phyloP scores from a whole-genome alignment of 2,888 invertebrate genomes.

The Zygothrica quintamaculata region DNA sequence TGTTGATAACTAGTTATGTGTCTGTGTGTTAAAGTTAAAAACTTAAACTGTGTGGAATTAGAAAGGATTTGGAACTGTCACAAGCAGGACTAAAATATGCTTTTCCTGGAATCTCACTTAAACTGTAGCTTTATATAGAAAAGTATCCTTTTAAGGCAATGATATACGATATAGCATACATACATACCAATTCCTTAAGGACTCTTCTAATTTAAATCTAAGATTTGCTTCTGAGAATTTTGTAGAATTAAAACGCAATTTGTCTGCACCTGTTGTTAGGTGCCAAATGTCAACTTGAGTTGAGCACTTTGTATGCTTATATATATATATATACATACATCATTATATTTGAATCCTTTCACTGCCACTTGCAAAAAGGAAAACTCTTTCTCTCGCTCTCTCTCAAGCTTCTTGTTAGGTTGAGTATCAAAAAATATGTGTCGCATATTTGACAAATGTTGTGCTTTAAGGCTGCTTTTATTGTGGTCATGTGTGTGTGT shows the following conservation, averaged over 20 bases:
- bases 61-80: too few relatives aligned
- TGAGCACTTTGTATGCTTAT: conserved; percentile 7
- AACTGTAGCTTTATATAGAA: too few relatives aligned
- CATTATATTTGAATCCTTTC: conserved; percentile 43
- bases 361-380: conserved; percentile 1
- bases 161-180: too few relatives aligned
- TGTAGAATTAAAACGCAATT: neutral
- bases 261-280: conserved; percentile 47
- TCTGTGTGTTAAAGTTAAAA: too few relatives aligned
- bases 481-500: conserved; percentile 1
- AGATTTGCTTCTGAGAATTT: neutral
- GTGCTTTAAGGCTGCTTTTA: conserved; percentile 1
- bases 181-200: too few relatives aligned
- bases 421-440: conserved; percentile 16
- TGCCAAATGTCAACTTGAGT: conserved; percentile 27
- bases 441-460: conserved; percentile 66
- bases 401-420: conserved; percentile 5
- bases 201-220: too few relatives aligned
- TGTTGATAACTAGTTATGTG: too few relatives aligned
- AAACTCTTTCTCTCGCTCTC: too few relatives aligned
- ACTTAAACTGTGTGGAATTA: too few relatives aligned
- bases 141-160: too few relatives aligned
- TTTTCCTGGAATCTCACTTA: too few relatives aligned
- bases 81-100: too few relatives aligned
- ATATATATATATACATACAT: conserved; percentile 45